Base-by-base conservation (phyloP, 35 echinoderm and acorn worm species). In the Strongylocentrotus purpuratus region DNA sequence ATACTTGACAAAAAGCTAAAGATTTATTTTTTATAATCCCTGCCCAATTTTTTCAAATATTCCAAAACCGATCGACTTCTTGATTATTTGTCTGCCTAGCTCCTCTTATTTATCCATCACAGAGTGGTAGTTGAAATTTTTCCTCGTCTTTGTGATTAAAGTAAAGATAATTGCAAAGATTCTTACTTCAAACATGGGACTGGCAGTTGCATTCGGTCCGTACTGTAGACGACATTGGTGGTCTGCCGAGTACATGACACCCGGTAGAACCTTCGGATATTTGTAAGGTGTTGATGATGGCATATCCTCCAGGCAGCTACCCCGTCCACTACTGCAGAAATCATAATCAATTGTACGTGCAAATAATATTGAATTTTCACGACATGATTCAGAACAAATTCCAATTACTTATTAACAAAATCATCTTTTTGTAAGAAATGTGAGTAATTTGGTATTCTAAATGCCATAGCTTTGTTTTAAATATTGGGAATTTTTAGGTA, bases 161-260 rank as follows among this genome's bases (percentile, higher is more conserved):
- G 3, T 1, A 3, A 41, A 0, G 35, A 41, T 41, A 41, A 41
- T 41, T 3, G 35, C 35, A 41, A 41, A 41, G 35, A 41, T 94
- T 48, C 14, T 94, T 41, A 97, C 96, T 45, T 92, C 59, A 41
- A 95, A 95, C 71, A 85, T 87, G 33, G 86, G 58, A 55, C 96
- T 97, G 3, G 96, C 55, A 2, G 98, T 96, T 4, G 97, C 95
- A 45, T 98, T 96, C 55, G 41, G 22, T 15, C 96, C 97, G 47
- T 98, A 99, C 91, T 97, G 95, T 15, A 99, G 93, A 60, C 95
- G 71, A 85, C 98, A 99, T 85, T 99, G 98, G 85, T 98, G 97
- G 35, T 98, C 87, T 22, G 97, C 98, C 85, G 95, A 92, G 94
- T 99, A 99, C 98, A 99, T 99, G 8, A 99, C 96, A 31, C 98